phyloP scores from a whole-genome alignment of 2,888 invertebrate species.

The Heliconius ethilla region DNA sequence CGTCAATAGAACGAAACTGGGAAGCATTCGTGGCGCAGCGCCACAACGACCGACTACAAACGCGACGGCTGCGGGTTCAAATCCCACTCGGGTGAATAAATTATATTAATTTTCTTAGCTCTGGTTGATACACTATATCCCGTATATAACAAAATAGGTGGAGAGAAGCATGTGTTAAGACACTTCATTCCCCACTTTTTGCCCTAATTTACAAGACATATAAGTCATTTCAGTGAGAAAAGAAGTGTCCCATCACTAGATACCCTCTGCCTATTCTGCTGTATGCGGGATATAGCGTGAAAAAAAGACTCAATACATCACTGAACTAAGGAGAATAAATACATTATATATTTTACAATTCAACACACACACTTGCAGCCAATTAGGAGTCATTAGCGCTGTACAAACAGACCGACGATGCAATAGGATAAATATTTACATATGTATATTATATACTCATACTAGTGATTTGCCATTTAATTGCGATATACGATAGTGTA shows the following conservation, averaged over 20 bases:
- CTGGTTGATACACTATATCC: not conserved
- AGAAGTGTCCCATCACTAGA: no score
- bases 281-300: not conserved
- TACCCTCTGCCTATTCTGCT: not conserved
- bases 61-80: not conserved
- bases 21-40: not conserved
- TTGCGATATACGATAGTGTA: not conserved
- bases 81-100: not conserved
- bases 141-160: not conserved
- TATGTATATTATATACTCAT: conserved; percentile 2
- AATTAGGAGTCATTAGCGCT: conserved; percentile 42
- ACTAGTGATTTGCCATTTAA: conserved; percentile 8
- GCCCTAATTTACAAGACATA: no score
- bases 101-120: not conserved
- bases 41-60: not conserved
- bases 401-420: conserved; percentile 32
- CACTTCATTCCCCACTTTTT: not conserved
- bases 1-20: not conserved
- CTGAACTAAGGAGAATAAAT: not conserved
- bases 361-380: conserved; percentile 25
- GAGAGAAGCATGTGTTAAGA: not conserved
- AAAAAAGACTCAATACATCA: not conserved
- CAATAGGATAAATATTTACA: conserved; percentile 14
- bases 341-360: conserved; percentile 6
- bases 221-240: not conserved